phyloP scores from a whole-genome alignment of 1,140 invertebrate species.

The Pantala flavescens region DNA sequence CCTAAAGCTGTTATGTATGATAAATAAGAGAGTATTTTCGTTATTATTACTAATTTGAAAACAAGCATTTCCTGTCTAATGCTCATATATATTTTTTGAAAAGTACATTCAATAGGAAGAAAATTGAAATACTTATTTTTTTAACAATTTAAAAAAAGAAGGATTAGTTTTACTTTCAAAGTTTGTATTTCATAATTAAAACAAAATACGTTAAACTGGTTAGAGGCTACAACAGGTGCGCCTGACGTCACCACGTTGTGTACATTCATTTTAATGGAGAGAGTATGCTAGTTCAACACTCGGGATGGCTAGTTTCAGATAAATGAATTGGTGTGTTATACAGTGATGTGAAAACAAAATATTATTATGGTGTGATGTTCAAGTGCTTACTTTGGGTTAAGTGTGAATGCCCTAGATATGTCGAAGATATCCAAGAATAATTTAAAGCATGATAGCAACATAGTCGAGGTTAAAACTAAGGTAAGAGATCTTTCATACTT shows the following conservation, averaged over 20 bases:
- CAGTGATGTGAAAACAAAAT: constrained; percentile 2
- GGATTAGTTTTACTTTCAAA: no score
- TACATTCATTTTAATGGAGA: constrained; percentile 5
- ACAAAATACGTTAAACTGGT: neutral
- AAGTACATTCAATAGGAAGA: no score
- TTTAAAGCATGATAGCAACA: neutral
- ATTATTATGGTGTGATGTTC: neutral
- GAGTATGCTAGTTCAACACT: neutral
- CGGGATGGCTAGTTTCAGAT: neutral
- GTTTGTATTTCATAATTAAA: neutral
- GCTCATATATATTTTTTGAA: no score
- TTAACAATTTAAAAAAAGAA: no score
- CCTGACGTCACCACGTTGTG: constrained; percentile 6
- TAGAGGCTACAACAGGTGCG: constrained; percentile 3
- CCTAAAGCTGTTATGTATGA: no score
- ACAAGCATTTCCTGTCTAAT: no score
- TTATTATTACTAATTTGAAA: no score
- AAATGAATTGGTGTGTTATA: neutral
- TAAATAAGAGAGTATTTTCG: no score
- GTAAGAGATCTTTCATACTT: neutral
- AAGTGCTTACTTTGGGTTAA: neutral
- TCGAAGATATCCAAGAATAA: neutral
- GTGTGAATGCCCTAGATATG: neutral
- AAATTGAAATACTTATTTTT: no score
- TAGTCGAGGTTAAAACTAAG: constrained; percentile 6